phyloP scores from a whole-genome alignment of 2,113 vertebrate genomes.

The Marmota monax region DNA sequence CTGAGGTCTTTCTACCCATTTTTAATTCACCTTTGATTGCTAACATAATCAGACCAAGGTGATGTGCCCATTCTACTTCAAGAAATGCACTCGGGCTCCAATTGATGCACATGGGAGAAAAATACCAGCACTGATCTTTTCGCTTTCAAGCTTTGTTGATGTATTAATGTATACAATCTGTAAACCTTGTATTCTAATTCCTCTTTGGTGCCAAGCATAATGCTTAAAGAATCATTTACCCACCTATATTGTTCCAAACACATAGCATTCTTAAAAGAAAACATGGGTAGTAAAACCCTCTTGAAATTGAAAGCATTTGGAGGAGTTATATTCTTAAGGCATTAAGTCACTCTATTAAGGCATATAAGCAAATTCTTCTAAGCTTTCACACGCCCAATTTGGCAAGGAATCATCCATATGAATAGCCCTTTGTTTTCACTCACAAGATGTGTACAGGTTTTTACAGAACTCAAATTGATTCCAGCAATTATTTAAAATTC shows the following conservation, averaged over 20 bases:
- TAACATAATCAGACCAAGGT: slow-evolving; percentile 41
- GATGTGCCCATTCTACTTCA: neutral
- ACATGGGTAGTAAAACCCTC: slow-evolving; percentile 83
- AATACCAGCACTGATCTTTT: slow-evolving; percentile 61
- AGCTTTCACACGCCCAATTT: slow-evolving; percentile 69
- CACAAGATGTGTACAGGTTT: slow-evolving; percentile 81
- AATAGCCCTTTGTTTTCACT: slow-evolving; percentile 86
- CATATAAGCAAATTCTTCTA: slow-evolving; percentile 83
- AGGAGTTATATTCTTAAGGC: slow-evolving; percentile 85
- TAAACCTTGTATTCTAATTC: slow-evolving; percentile 85
- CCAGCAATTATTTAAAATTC: slow-evolving; percentile 85
- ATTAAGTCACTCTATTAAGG: slow-evolving; percentile 83
- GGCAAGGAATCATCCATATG: slow-evolving; percentile 79
- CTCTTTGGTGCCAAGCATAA: slow-evolving; percentile 75
- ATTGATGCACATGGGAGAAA: neutral
- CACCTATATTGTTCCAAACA: slow-evolving; percentile 77
- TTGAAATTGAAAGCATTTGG: slow-evolving; percentile 86
- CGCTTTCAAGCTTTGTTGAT: slow-evolving; percentile 64
- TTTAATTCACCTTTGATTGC: slow-evolving; percentile 43
- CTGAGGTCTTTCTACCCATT: neutral
- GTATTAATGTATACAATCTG: slow-evolving; percentile 57
- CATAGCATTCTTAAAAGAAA: slow-evolving; percentile 82
- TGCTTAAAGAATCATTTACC: slow-evolving; percentile 80
- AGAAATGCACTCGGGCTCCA: slow-evolving; percentile 54
- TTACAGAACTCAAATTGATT: slow-evolving; percentile 82